phyloP scores from a whole-genome alignment of 2,797 vertebrate genomes.

The Propithecus perrieri region DNA sequence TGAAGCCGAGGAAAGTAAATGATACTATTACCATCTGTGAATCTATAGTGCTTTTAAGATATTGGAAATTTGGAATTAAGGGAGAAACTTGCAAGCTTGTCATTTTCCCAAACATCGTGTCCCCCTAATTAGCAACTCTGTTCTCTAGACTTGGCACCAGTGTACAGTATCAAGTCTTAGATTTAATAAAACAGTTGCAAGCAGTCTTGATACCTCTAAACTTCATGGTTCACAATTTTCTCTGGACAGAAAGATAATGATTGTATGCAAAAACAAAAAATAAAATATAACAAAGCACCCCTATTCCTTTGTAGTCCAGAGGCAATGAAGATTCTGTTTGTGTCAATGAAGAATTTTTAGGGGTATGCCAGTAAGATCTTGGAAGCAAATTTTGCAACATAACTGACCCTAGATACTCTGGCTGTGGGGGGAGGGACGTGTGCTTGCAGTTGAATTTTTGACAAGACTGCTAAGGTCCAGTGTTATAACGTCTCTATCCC shows the following conservation, averaged over 20 bases:
- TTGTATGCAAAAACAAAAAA: not conserved
- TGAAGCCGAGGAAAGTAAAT: slow-evolving; percentile 22
- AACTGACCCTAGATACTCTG: not conserved
- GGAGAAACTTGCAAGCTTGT: slow-evolving; percentile 47
- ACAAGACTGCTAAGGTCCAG: not conserved
- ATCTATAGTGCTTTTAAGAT: slow-evolving; percentile 54
- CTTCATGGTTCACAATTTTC: not conserved
- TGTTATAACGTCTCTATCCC: not conserved
- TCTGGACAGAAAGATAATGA: not conserved
- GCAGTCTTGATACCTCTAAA: not conserved
- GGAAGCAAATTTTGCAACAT: not conserved
- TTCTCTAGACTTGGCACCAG: not conserved
- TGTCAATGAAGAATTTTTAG: not conserved
- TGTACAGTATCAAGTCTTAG: not conserved
- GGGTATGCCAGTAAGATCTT: not conserved
- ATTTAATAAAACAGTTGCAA: not conserved
- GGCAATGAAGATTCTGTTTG: not conserved
- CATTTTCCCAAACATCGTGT: slow-evolving; percentile 26
- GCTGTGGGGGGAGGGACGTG: not conserved
- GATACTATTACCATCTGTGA: slow-evolving; percentile 25
- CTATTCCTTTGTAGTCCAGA: not conserved
- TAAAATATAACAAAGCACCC: not conserved
- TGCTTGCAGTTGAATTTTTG: not conserved
- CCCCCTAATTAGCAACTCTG: not conserved
- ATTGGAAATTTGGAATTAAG: slow-evolving; percentile 35